phyloP scores from a whole-genome alignment of 2,113 vertebrate genomes.

The Pyrgilauda ruficollis region DNA sequence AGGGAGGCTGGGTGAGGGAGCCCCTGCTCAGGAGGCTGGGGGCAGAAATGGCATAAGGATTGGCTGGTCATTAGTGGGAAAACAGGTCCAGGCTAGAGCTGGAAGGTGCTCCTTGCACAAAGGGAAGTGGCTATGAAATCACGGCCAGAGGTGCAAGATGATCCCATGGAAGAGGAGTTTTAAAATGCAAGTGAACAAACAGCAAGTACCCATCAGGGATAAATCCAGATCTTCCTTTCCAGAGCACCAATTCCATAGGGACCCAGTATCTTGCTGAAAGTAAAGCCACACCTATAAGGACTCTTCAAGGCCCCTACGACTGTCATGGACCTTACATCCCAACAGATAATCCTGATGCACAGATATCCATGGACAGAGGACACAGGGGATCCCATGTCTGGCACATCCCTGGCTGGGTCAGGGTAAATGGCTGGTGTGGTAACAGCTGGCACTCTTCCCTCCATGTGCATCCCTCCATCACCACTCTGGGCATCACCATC shows the following conservation, averaged over 20 bases:
- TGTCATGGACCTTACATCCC: neutral
- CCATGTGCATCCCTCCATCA: neutral
- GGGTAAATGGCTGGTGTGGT: neutral
- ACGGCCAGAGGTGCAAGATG: neutral
- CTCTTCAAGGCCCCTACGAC: neutral
- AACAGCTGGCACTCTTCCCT: neutral
- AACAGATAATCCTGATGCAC: neutral
- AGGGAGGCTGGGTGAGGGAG: neutral
- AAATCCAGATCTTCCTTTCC: neutral
- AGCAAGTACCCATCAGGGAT: neutral
- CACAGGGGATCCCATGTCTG: neutral
- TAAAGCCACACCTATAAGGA: neutral
- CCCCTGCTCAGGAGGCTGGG: fast-evolving
- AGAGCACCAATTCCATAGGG: neutral
- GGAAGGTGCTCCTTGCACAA: neutral
- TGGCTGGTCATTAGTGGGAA: neutral
- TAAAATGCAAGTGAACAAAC: neutral
- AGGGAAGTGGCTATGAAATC: neutral
- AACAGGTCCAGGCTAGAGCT: neutral
- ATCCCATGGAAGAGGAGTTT: neutral
- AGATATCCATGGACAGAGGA: neutral
- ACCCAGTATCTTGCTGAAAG: neutral
- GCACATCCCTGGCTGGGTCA: neutral
- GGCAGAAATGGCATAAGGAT: neutral
- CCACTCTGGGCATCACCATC: neutral